Conservation (phyloP, 1,140 invertebrate genomes). For the Cepaea nemoralis region DNA sequence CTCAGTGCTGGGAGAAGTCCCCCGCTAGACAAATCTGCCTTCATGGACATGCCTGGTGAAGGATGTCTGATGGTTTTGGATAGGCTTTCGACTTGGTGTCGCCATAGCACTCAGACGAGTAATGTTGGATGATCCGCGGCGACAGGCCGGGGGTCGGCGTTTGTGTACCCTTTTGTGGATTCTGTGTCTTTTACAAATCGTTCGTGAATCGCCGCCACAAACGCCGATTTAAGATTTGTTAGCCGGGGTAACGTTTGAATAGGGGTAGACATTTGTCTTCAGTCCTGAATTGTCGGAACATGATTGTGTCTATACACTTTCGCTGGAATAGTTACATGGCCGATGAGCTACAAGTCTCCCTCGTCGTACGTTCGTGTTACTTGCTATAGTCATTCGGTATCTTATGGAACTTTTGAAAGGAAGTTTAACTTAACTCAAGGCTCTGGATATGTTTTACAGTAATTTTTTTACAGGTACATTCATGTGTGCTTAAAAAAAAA, state of each 20-base stretch:
- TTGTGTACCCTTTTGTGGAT: conserved; percentile 17
- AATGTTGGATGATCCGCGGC: not conserved
- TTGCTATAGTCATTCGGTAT: not conserved
- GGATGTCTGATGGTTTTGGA: not conserved
- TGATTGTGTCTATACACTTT: no score
- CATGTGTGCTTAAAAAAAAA: no score
- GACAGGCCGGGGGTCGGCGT: not conserved
- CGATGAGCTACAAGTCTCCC: not conserved
- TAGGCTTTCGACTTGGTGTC: conserved; percentile 9
- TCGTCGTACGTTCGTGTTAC: not conserved
- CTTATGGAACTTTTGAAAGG: not conserved
- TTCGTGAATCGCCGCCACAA: conserved; percentile 4
- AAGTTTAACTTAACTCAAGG: not conserved
- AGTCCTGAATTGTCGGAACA: not conserved
- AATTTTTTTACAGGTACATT: not conserved
- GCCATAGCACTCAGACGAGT: conserved; percentile 24
- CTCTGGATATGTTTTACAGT: not conserved
- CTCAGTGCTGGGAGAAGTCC: not conserved
- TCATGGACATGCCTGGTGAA: not conserved
- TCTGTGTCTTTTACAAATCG: conserved; percentile 15
- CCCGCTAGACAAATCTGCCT: not conserved
- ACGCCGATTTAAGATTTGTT: conserved; percentile 2
- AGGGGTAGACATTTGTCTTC: not conserved
- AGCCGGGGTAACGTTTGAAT: conserved; percentile 5
- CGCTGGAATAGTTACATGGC: conserved; percentile 5